Evolutionary conservation across 35 echinoderm and acorn worm genomes (phyloP).

Genomic region (Holothuria glaberrima): DNA sequence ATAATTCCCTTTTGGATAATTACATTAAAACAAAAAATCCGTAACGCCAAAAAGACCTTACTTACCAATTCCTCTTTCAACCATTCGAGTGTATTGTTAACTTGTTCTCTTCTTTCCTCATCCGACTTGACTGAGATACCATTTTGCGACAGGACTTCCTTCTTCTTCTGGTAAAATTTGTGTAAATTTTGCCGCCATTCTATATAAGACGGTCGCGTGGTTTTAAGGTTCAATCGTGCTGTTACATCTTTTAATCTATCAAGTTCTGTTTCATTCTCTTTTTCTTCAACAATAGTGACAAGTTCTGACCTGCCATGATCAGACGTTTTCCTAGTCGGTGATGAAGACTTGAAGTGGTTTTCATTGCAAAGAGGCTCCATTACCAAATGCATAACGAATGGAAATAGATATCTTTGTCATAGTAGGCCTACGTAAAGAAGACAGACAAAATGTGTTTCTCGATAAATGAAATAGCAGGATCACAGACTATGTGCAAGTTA

Average conservation of each 20-base stretch:
- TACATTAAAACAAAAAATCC: too few species aligned
- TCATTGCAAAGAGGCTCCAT: too few species aligned
- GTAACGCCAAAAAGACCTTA: background rate
- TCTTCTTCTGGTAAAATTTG: conserved; percentile 46
- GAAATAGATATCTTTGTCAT: too few species aligned
- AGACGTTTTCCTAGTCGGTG: too few species aligned
- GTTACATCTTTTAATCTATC: conserved; percentile 43
- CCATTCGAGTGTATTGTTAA: background rate
- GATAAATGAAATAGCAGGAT: too few species aligned
- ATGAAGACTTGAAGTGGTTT: too few species aligned
- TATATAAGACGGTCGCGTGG: conserved; percentile 34
- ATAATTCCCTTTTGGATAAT: too few species aligned
- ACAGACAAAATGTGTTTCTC: too few species aligned
- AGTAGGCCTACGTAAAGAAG: too few species aligned
- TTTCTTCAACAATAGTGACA: conserved; percentile 25
- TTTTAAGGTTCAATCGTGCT: conserved; percentile 27
- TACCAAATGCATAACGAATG: too few species aligned
- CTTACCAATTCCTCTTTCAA: conserved; percentile 43
- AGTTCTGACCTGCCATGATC: background rate
- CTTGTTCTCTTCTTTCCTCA: conserved; percentile 16
- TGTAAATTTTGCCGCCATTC: conserved; percentile 46
- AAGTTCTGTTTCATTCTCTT: conserved; percentile 13
- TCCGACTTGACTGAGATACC: conserved; percentile 28
- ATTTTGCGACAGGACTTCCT: conserved; percentile 11
- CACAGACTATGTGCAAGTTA: too few species aligned